Percentiles rank a stretch among this genome's conserved stretches.
Evolutionary conservation across 2,113 vertebrate genomes (phyloP).

Genomic region (Otis tarda): DNA sequence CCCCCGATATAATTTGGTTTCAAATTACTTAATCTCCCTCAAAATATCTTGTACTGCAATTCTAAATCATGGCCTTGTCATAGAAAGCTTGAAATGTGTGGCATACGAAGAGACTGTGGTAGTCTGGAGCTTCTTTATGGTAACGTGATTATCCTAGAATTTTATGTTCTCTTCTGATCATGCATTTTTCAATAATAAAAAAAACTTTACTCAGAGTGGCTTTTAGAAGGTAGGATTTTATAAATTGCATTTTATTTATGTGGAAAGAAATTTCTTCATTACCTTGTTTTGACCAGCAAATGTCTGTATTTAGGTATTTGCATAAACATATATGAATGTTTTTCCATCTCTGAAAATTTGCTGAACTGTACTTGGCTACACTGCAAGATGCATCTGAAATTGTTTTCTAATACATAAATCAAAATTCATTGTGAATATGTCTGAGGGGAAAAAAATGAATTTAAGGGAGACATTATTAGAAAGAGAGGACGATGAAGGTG

Average conservation of each 20-base stretch:
- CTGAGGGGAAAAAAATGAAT: not conserved
- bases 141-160: not conserved
- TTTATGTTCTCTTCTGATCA: not conserved
- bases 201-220: not conserved
- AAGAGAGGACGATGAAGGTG: not conserved
- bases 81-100: not conserved
- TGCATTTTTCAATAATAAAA: not conserved
- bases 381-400: not conserved
- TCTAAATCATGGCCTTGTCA: not conserved
- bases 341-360: not conserved
- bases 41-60: not conserved
- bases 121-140: not conserved
- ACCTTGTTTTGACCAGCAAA: not conserved
- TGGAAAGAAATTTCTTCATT: not conserved
- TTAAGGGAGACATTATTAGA: not conserved
- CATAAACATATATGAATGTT: not conserved
- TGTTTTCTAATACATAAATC: not conserved
- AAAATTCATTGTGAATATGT: not conserved
- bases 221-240: not conserved
- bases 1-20: not conserved
- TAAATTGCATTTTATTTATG: not conserved
- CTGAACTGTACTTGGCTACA: not conserved
- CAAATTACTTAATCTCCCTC: not conserved
- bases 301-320: not conserved
- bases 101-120: not conserved